Conservation (phyloP, 2,113 vertebrate species). For the Toxostoma redivivum region DNA sequence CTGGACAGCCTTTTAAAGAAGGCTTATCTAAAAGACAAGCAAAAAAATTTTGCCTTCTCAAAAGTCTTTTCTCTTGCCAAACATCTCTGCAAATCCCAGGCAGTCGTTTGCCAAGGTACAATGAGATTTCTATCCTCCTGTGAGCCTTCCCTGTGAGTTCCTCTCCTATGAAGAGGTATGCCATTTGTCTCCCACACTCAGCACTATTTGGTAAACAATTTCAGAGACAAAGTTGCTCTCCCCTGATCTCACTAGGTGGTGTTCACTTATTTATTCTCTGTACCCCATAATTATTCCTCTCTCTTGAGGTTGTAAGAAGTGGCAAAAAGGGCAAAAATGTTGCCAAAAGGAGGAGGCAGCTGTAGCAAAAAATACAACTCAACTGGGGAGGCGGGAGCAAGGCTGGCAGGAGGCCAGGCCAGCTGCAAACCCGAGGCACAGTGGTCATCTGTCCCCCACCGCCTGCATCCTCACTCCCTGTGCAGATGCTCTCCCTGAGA, state of each 20-base stretch:
- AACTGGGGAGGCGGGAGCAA: neutral
- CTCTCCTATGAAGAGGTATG: neutral
- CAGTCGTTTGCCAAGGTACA: neutral
- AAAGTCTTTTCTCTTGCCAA: neutral
- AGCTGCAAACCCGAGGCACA: neutral
- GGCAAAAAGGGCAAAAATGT: neutral
- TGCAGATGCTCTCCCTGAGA: accelerated
- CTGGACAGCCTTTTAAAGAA: neutral
- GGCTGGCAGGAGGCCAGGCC: neutral
- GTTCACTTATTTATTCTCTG: neutral
- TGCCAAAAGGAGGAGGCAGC: neutral
- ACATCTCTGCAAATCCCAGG: neutral
- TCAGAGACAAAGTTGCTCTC: neutral
- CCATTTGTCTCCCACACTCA: constrained; percentile 56
- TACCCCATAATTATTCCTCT: neutral
- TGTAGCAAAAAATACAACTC: accelerated
- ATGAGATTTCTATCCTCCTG: neutral
- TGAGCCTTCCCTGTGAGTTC: neutral
- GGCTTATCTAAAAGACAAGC: neutral
- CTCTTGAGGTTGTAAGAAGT: neutral
- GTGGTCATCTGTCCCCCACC: neutral
- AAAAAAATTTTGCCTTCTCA: neutral
- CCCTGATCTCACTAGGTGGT: constrained; percentile 40
- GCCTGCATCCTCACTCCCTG: neutral
- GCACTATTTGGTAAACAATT: constrained; percentile 49